Conservation (phyloP, 2,113 vertebrate species). For the Cyanoramphus novaezelandiae region DNA sequence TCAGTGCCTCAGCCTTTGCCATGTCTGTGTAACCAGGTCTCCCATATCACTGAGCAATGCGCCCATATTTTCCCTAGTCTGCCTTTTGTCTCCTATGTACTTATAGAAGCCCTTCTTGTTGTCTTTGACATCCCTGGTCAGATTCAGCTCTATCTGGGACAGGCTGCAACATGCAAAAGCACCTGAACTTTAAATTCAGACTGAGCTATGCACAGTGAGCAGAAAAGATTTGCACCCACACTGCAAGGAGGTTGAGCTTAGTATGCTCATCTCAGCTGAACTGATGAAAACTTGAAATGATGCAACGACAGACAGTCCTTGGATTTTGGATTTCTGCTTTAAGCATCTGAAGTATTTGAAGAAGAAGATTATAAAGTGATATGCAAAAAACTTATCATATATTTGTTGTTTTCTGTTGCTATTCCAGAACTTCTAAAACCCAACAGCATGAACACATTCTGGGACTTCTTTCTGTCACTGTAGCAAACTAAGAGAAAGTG, state of each 20-base stretch:
- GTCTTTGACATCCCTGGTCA: too few relatives aligned
- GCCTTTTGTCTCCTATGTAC: too few relatives aligned
- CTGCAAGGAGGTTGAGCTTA: neutral
- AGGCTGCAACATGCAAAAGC: neutral
- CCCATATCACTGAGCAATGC: too few relatives aligned
- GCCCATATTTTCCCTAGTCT: too few relatives aligned
- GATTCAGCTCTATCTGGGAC: too few relatives aligned
- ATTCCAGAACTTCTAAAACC: neutral
- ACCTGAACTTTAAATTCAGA: neutral
- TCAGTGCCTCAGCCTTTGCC: too few relatives aligned
- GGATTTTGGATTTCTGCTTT: neutral
- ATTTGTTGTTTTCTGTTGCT: neutral
- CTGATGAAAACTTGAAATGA: neutral
- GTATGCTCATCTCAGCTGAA: neutral
- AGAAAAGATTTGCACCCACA: fast-evolving
- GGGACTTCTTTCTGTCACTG: neutral
- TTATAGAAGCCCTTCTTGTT: too few relatives aligned
- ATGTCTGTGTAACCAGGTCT: too few relatives aligned
- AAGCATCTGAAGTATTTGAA: neutral
- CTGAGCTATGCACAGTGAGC: neutral
- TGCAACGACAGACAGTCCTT: neutral
- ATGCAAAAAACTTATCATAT: neutral
- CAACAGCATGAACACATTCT: too few relatives aligned
- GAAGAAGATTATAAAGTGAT: neutral
- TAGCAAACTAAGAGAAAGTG: neutral